Conservation (phyloP, 2,797 vertebrate genomes). For the Phrynocephalus vlangalii region DNA sequence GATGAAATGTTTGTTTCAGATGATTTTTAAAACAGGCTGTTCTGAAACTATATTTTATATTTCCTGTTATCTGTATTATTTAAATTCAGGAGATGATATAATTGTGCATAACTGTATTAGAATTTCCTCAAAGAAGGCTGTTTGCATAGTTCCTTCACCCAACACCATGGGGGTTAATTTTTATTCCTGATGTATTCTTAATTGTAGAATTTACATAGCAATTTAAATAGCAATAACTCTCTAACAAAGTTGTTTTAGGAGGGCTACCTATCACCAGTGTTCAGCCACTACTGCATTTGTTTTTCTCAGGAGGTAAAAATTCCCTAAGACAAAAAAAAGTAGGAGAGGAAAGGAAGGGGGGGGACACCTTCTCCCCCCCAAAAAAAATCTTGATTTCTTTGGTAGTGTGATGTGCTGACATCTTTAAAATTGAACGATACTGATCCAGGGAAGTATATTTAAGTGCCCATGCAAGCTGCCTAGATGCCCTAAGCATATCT, state of each 20-base stretch:
- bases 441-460: not conserved
- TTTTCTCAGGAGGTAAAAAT: not conserved
- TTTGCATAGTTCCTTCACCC: not conserved
- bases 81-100: not conserved
- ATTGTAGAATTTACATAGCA: not conserved
- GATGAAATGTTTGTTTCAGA: constrained; percentile 33
- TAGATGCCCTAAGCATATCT: not conserved
- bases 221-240: not conserved
- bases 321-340: not conserved
- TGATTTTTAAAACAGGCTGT: constrained; percentile 20
- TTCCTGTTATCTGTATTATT: not conserved
- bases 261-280: not conserved
- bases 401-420: not conserved
- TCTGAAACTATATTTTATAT: constrained; percentile 22
- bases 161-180: not conserved
- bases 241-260: not conserved
- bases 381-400: too few species aligned
- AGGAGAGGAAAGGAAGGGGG: too few species aligned
- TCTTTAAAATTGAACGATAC: not conserved
- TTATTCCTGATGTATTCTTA: not conserved
- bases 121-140: not conserved
- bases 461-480: not conserved
- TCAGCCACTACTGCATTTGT: not conserved
- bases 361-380: too few species aligned
- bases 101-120: not conserved